phyloP scores from a whole-genome alignment of 2,888 invertebrate genomes.

The Rhingia campestris region DNA sequence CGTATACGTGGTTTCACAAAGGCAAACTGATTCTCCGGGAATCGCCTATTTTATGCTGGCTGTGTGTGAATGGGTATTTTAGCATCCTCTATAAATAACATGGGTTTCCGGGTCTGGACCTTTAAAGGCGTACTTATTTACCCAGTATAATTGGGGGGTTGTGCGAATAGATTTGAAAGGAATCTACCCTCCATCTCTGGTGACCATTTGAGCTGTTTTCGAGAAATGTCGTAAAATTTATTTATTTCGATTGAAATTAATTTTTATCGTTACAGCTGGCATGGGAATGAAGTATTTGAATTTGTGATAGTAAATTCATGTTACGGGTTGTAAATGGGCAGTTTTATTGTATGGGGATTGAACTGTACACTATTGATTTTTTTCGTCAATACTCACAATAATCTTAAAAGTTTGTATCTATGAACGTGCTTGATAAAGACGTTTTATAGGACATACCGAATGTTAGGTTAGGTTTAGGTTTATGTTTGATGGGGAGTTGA shows the following conservation, averaged over 20 bases:
- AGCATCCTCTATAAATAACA: slow-evolving; percentile 63
- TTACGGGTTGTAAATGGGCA: too few relatives aligned
- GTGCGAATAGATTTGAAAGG: slow-evolving; percentile 32
- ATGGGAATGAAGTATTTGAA: slow-evolving; percentile 3
- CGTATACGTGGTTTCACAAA: slow-evolving; percentile 29
- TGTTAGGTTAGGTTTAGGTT: too few relatives aligned
- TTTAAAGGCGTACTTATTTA: slow-evolving; percentile 57
- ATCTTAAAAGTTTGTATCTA: too few relatives aligned
- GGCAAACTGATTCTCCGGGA: slow-evolving; percentile 42
- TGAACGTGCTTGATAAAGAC: too few relatives aligned
- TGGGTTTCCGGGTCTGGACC: slow-evolving; percentile 58
- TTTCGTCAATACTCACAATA: too few relatives aligned
- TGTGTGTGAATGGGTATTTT: slow-evolving; percentile 64
- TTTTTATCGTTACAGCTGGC: slow-evolving; percentile 38
- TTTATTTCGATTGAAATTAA: slow-evolving; percentile 61
- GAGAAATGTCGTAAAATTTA: slow-evolving; percentile 41
- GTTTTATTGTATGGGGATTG: too few relatives aligned
- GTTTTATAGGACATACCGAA: too few relatives aligned
- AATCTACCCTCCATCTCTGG: slow-evolving; percentile 32
- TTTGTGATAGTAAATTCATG: too few relatives aligned
- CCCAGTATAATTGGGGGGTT: slow-evolving; percentile 47
- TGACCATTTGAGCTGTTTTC: slow-evolving; percentile 44
- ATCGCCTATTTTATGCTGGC: slow-evolving; percentile 45
- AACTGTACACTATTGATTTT: too few relatives aligned
- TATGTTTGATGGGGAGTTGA: too few relatives aligned